Percentiles rank a stretch among this genome's conserved stretches.
phyloP scores from a whole-genome alignment of 1,140 invertebrate genomes.

The Drosophila gunungcola region DNA sequence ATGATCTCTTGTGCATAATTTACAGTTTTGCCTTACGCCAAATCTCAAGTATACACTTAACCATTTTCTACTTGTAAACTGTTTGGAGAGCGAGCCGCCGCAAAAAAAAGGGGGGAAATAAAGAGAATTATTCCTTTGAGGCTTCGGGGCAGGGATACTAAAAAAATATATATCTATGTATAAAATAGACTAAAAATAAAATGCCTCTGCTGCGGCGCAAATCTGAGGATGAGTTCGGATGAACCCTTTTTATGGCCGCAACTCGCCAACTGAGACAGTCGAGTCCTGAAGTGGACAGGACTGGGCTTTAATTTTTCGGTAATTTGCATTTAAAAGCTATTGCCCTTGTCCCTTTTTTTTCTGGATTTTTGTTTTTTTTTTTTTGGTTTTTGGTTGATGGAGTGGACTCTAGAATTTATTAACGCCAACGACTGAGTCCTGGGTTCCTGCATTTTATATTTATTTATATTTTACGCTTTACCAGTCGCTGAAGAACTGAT shows the following conservation, averaged over 20 bases:
- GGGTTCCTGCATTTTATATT: conserved; percentile 66
- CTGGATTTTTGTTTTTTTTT: conserved; percentile 2
- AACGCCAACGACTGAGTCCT: conserved; percentile 42
- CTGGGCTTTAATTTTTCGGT: conserved; percentile 73
- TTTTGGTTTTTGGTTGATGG: conserved; percentile 49
- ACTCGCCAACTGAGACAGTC: conserved; percentile 34
- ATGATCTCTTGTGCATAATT: conserved; percentile 83
- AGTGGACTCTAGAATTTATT: conserved; percentile 78
- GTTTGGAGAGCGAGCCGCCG: conserved; percentile 66
- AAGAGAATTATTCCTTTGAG: conserved; percentile 76
- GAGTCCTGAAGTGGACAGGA: conserved; percentile 41
- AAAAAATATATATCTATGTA: conserved; percentile 42
- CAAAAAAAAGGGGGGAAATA: conserved; percentile 44
- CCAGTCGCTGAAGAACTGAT: conserved; percentile 74
- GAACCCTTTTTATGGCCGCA: conserved; percentile 60
- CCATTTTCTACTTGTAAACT: conserved; percentile 81
- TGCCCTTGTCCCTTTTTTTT: conserved; percentile 41
- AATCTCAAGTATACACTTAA: conserved; percentile 81
- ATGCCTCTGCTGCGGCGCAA: conserved; percentile 65
- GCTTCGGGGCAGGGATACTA: conserved; percentile 30
- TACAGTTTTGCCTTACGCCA: conserved; percentile 76
- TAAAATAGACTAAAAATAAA: conserved; percentile 59
- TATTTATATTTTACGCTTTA: conserved; percentile 75
- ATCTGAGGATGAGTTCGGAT: conserved; percentile 58
- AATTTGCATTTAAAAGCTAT: conserved; percentile 79